Conservation (phyloP, 2,888 invertebrate genomes). For the Agrypnus murinus region DNA sequence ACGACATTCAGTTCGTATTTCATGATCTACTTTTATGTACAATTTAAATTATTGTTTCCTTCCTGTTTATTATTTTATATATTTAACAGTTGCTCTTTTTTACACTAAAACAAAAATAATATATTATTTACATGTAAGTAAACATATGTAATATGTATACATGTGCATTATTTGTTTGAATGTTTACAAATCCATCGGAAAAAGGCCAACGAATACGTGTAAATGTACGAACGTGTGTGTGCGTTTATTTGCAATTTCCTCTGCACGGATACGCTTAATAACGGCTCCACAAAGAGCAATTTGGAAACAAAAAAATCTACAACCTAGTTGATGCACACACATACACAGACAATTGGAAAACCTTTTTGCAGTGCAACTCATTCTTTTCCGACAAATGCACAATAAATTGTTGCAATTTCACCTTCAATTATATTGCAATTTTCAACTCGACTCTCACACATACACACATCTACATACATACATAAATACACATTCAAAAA, state of each 20-base stretch:
- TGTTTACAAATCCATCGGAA: no score
- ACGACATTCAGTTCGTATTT: no score
- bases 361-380: conserved; percentile 5
- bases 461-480: neutral
- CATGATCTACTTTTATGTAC: no score
- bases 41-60: no score
- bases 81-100: no score
- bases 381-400: conserved; percentile 21
- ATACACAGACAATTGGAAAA: conserved; percentile 3
- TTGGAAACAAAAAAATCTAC: conserved; percentile 1
- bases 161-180: no score
- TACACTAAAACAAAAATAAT: no score
- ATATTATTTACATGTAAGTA: no score
- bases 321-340: neutral
- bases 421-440: conserved; percentile 1
- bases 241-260: conserved; percentile 1
- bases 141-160: no score
- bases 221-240: no score
- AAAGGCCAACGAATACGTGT: no score
- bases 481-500: neutral
- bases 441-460: neutral
- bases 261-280: conserved; percentile 14
- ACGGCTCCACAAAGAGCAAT: conserved; percentile 17
- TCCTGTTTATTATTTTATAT: no score
- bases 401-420: conserved; percentile 31